These are phyloP conservation scores for Conomelus anceps DNA, from an alignment of 2,888 invertebrate species.

Conservation along the genomic window DNA sequence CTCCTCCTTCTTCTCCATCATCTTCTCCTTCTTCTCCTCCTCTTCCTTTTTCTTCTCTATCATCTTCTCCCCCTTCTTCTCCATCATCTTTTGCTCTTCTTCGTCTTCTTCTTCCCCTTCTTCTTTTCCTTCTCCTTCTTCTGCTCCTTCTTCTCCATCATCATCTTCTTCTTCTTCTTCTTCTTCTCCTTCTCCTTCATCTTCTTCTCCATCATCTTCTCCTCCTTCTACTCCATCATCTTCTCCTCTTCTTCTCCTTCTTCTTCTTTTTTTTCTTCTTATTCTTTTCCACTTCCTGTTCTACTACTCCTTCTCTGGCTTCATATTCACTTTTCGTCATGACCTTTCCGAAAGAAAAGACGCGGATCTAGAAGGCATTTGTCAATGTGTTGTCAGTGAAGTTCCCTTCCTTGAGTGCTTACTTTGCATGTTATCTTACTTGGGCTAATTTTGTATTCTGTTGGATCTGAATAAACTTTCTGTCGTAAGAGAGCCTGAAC, in stretches of 20 bases:
- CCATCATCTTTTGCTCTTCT: not conserved
- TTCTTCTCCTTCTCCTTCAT: not conserved
- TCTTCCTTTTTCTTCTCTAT: not conserved
- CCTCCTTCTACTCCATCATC: not conserved
- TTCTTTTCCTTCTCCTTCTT: not conserved
- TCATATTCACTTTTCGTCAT: not conserved
- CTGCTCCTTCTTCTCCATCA: not conserved
- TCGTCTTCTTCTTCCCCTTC: not conserved
- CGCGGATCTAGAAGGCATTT: not conserved
- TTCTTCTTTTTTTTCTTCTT: not conserved
- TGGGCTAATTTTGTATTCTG: not conserved
- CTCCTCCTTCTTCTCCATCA: not conserved
- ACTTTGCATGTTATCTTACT: not conserved
- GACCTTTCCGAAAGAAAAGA: not conserved
- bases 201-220: not conserved
- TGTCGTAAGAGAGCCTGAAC: not conserved
- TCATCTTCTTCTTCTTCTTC: not conserved
- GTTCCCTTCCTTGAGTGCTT: not conserved
- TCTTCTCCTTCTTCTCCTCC: not conserved
- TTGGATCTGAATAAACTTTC: not conserved
- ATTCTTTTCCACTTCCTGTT: not conserved
- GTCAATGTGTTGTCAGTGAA: not conserved
- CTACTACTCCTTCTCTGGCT: not conserved
- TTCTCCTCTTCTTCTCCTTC: not conserved
- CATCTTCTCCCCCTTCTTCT: not conserved